Conservation (phyloP, 2,797 vertebrate species). For the Euphonia xanthogaster region DNA sequence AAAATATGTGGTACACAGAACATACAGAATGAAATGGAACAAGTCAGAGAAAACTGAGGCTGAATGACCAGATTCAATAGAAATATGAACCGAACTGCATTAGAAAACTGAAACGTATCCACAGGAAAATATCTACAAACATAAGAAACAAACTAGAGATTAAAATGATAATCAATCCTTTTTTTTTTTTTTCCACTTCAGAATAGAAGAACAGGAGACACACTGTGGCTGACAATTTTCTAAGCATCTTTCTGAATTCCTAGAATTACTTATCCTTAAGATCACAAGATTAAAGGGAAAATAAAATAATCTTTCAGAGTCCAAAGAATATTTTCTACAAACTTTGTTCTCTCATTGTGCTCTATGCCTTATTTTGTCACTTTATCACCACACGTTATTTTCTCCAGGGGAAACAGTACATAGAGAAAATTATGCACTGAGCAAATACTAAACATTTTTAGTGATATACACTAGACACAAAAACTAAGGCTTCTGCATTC, state of each 20-base stretch:
- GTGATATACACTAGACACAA: neutral
- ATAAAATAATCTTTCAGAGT: neutral
- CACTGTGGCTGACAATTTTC: neutral
- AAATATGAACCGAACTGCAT: neutral
- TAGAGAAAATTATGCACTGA: neutral
- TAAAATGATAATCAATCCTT: neutral
- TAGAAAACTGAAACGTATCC: neutral
- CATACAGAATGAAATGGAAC: neutral
- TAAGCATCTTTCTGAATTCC: neutral
- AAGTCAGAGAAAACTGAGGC: neutral
- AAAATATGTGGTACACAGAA: neutral
- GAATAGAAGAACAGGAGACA: neutral
- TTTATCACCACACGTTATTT: neutral
- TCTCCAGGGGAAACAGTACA: neutral
- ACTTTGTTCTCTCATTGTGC: neutral
- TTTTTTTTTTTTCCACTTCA: neutral
- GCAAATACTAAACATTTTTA: neutral
- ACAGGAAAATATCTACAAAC: neutral
- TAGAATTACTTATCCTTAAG: neutral
- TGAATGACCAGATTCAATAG: neutral
- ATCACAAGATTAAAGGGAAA: neutral
- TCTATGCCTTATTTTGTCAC: neutral
- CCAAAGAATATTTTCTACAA: neutral
- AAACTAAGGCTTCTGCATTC: neutral
- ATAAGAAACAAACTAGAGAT: neutral